Evolutionary conservation across 2,888 invertebrate genomes (phyloP).

Genomic region (Ormia ochracea): DNA sequence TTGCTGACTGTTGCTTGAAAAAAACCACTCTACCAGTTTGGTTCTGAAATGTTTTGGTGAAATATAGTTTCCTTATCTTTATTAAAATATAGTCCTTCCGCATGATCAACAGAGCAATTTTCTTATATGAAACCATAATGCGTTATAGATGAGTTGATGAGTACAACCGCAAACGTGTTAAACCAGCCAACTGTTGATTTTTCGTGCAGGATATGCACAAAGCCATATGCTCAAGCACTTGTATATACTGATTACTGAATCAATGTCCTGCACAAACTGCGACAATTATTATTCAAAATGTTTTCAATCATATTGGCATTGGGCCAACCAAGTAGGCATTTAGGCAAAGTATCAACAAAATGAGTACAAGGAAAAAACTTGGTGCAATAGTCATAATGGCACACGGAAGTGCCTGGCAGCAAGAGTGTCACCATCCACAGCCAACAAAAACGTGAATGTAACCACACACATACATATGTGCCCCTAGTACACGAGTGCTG

Average conservation of each 20-base stretch:
- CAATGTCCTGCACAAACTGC: slow-evolving; percentile 50
- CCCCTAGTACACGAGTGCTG: too few species aligned
- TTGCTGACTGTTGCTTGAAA: too few species aligned
- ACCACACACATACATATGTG: too few species aligned
- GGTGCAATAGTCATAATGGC: slow-evolving; percentile 35
- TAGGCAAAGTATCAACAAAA: slow-evolving; percentile 21
- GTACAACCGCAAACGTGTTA: neutral
- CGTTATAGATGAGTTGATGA: slow-evolving; percentile 37
- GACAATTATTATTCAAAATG: slow-evolving; percentile 46
- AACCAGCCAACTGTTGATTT: neutral
- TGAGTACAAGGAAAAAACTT: slow-evolving; percentile 32
- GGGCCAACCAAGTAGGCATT: slow-evolving; percentile 28
- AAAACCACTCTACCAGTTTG: too few species aligned
- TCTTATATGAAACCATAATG: too few species aligned
- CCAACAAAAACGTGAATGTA: slow-evolving; percentile 14
- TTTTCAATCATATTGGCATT: slow-evolving; percentile 43
- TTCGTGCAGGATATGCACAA: neutral
- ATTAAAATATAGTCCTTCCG: too few species aligned
- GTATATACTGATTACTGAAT: neutral
- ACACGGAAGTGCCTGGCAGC: slow-evolving; percentile 51
- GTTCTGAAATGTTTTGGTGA: too few species aligned
- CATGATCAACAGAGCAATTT: too few species aligned
- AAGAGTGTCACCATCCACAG: slow-evolving; percentile 39
- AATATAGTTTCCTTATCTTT: too few species aligned
- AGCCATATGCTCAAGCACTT: neutral